phyloP scores from a whole-genome alignment of 2,888 invertebrate genomes.

The Kryphioiulus occultus region DNA sequence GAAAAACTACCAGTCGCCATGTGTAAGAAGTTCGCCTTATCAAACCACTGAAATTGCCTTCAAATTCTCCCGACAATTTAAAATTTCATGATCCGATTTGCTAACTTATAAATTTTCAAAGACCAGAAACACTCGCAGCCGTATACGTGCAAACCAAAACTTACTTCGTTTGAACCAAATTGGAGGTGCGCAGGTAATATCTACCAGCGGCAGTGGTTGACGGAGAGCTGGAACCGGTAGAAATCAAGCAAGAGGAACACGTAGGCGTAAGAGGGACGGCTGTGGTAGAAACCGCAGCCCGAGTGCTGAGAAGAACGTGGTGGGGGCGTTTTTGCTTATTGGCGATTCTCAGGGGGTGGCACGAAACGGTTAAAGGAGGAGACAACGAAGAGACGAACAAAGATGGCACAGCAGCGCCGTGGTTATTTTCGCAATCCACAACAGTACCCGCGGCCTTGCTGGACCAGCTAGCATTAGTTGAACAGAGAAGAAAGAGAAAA shows the following conservation, averaged over 20 bases:
- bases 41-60: no score
- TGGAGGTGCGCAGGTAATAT: conserved; percentile 42
- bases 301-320: conserved; percentile 23
- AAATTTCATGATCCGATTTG: no score
- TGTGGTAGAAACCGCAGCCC: conserved; percentile 7
- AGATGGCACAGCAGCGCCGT: conserved; percentile 4
- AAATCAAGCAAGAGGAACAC: conserved; percentile 39
- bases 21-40: no score
- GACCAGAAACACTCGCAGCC: not conserved
- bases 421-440: conserved; percentile 40
- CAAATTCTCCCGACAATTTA: no score
- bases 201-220: not conserved
- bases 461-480: conserved; percentile 37
- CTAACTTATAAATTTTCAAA: not conserved
- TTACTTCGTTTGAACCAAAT: not conserved
- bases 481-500: not conserved
- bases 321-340: conserved; percentile 24
- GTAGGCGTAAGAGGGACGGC: conserved; percentile 38
- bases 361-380: conserved; percentile 26
- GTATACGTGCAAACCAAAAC: not conserved
- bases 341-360: conserved; percentile 27
- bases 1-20: no score
- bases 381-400: not conserved
- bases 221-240: not conserved
- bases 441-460: not conserved